Evolutionary conservation across 2,888 invertebrate genomes (phyloP).

Genomic region (Ophioninae sp.): DNA sequence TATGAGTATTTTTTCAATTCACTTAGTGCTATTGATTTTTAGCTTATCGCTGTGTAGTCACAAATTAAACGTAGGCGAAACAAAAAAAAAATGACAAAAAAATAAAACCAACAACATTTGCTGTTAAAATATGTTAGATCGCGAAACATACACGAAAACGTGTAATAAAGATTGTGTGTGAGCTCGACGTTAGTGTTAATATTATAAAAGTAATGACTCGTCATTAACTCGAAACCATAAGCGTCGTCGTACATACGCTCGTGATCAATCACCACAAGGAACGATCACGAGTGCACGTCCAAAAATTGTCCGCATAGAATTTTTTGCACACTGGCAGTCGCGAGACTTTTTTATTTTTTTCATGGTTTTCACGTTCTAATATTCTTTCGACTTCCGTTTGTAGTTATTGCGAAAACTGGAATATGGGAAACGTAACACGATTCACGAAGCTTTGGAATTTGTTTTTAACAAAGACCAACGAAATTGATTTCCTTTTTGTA

Average conservation of each 20-base stretch:
- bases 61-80: conserved; percentile 36
- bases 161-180: conserved; percentile 45
- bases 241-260: conserved; percentile 33
- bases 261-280: conserved; percentile 12
- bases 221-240: conserved; percentile 40
- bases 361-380: no score
- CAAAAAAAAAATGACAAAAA: conserved; percentile 9
- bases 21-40: conserved; percentile 46
- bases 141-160: conserved; percentile 10
- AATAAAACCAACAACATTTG: conserved; percentile 33
- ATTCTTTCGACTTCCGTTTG: not conserved
- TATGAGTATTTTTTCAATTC: conserved; percentile 22
- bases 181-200: conserved; percentile 53
- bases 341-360: conserved; percentile 7
- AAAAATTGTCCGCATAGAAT: not conserved
- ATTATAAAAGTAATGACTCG: conserved; percentile 47
- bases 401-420: not conserved
- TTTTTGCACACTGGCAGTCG: conserved; percentile 3
- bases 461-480: not conserved
- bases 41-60: conserved; percentile 59
- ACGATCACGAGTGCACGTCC: not conserved
- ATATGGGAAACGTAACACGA: no score
- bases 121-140: conserved; percentile 38
- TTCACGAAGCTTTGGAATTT: no score
- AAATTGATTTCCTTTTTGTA: not conserved